Evolutionary conservation across 2,888 invertebrate species (phyloP).

Genomic region (Netelia virgata): DNA sequence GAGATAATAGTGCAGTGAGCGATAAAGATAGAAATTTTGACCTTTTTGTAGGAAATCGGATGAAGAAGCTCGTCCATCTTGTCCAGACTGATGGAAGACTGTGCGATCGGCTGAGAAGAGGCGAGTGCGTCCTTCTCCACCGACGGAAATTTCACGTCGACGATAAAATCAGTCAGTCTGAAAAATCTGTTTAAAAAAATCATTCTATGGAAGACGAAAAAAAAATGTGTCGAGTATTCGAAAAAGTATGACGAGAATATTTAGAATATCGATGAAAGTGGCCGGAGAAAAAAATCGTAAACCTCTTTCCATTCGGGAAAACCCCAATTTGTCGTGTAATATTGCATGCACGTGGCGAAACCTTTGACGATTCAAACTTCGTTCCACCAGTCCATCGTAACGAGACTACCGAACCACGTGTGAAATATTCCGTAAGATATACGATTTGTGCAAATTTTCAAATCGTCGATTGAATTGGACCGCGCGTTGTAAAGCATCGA

Average conservation of each 20-base stretch:
- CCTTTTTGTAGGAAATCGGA: constrained; percentile 68
- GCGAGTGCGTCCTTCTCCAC: constrained; percentile 67
- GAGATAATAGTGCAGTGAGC: background rate
- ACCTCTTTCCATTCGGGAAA: constrained; percentile 73
- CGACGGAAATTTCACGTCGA: constrained; percentile 65
- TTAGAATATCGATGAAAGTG: too few species aligned
- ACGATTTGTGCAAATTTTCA: constrained; percentile 84
- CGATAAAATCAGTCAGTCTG: constrained; percentile 31
- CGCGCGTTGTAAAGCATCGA: constrained; percentile 77
- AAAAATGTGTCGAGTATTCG: background rate
- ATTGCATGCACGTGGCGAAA: constrained; percentile 89
- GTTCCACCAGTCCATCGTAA: constrained; percentile 90
- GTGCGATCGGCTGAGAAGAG: constrained; percentile 59
- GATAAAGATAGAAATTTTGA: constrained; percentile 32
- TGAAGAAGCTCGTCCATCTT: constrained; percentile 64
- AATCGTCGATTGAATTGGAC: constrained; percentile 86
- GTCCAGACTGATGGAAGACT: constrained; percentile 33
- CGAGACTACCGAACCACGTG: constrained; percentile 92
- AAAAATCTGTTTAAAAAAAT: constrained; percentile 66
- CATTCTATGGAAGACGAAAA: constrained; percentile 72
- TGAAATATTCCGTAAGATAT: constrained; percentile 91
- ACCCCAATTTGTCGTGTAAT: constrained; percentile 34
- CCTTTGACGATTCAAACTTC: constrained; percentile 90
- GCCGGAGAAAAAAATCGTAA: constrained; percentile 42
- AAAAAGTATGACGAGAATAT: background rate